Percentiles rank a stretch among this genome's conserved stretches.
phyloP scores from a whole-genome alignment of 2,888 invertebrate genomes.

The Clivina fossor region DNA sequence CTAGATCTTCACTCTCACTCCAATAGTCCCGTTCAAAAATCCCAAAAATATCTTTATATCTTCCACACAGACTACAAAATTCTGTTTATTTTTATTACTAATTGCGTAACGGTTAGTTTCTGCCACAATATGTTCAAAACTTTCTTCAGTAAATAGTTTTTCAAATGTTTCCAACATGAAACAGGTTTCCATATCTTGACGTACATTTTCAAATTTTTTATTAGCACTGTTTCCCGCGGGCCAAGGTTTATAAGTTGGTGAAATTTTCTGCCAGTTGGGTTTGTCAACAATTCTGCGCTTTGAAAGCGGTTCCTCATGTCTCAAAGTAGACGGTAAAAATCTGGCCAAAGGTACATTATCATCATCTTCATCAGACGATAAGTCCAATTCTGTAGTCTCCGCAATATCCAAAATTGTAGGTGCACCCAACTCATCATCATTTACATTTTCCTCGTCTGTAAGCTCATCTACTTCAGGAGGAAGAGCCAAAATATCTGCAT shows the following conservation, averaged over 20 bases:
- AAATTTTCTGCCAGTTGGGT: conserved; percentile 14
- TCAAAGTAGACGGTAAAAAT: conserved; percentile 14
- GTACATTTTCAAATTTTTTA: conserved; percentile 13
- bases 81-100: conserved; percentile 16
- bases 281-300: conserved; percentile 15
- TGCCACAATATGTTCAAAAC: conserved; percentile 6
- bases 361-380: conserved; percentile 19
- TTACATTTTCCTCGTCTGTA: conserved; percentile 37
- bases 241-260: conserved; percentile 19
- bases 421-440: conserved; percentile 35
- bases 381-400: conserved; percentile 9
- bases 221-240: conserved; percentile 12
- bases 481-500: conserved; percentile 37
- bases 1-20: conserved; percentile 8
- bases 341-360: conserved; percentile 16
- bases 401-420: conserved; percentile 18
- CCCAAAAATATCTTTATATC: conserved; percentile 22
- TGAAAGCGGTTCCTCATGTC: conserved; percentile 12
- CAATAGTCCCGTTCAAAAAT: conserved; percentile 24
- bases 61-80: conserved; percentile 22
- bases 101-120: conserved; percentile 10
- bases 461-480: conserved; percentile 39
- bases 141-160: conserved; percentile 20
- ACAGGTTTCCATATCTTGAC: conserved; percentile 15
- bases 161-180: conserved; percentile 15